Evolutionary conservation across 2,113 vertebrate genomes (phyloP), one percentile per base, ranked within the genome.

Genomic region (Euleptes europaea): DNA sequence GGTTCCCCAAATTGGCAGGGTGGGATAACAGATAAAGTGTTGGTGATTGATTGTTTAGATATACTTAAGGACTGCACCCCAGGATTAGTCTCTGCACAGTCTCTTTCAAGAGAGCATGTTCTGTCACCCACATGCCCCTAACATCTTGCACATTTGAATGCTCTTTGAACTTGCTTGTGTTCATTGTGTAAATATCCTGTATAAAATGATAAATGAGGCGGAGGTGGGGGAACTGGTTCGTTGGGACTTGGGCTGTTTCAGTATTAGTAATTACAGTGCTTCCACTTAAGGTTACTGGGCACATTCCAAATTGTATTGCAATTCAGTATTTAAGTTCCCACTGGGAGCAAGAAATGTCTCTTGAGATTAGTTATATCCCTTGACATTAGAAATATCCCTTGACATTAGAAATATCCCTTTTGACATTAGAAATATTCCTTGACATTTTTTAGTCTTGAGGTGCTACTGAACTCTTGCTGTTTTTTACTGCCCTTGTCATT

Each of bases 161-260:
- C 44, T 79, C 77, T 80, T 80, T 51, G n/a, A 80, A 47, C 54
- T 38, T 65, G 54, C 77, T 65, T 49, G 66, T 70, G 31, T 70
- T 70, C 44, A 35, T 81, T 51, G 44, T 81, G 79, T 81, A 81
- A 81, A 81, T 70, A 81, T 81, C 44, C 66, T 81, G 79, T 81
- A 70, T 65, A 35, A 51, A 49, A 81, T 81, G 79, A 69, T 69
- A 81, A 69, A 81, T 70, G 66, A 81, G 42, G 10, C 2, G 21
- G 42, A 14, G n/a, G 19, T 44, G 42, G 42, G 57, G 26, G 17
- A 31, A 69, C 49, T 23, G 65, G 65, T 49, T 51, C 13, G 11
- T 23, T 51, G 42, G 44, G 42, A 28, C 13, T 26, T 26, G 49
- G 65, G 66, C 9, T 80, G 28, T 31, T 47, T 67, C 40, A 17